Evolutionary conservation across 2,113 vertebrate species (phyloP), one percentile per base, ranked within the genome.

Genomic region (Melanerpes formicivorus): DNA sequence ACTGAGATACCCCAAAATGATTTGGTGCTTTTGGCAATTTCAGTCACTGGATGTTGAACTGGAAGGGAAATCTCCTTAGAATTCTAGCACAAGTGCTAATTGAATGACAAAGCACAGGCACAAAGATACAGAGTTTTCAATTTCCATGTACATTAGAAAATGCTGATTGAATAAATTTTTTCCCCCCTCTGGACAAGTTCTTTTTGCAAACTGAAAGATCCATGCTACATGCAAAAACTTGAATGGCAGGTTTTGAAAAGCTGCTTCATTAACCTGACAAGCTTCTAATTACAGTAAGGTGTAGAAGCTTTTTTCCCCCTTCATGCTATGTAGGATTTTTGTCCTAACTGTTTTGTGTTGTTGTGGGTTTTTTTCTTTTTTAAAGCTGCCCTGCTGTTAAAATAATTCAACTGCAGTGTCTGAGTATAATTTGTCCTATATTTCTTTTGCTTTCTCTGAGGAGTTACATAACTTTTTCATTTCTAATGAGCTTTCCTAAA

Each of bases 401-500:
- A 94, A 85, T 94, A 93, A 94, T 94, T 96, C 93, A 94, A 83
- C 87, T 92, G 93, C 90, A 88, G 27, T 75, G 58, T 88, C 86
- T 69, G 80, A 91, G 34, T 75, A 70, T 95, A 91, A 93, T 85
- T 95, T 94, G 94, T 82, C 94, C 95, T 92, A 94, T 80, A 95
- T 96, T 88, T 93, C 83, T 94, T 95, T 80, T 55, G 37, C 88
- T 96, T 96, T 95, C 95, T 96, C 94, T 74, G 72, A 93, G 96
- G 95, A 93, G 88, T 96, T 96, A 95, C 56, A 71, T 96, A 96
- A 96, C 95, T 94, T 88, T 81, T 81, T 79, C 50, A 84, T 84
- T 96, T 93, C 93, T 95, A 96, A 96, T 96, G 93, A 96, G 90
- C 77, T 94, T 96, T 90, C 95, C 95, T 96, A 96, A 96, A 96